Evolutionary conservation across 1,140 invertebrate genomes (phyloP), one percentile per base, ranked within the genome.

Genomic region (Platyscapa corneri): DNA sequence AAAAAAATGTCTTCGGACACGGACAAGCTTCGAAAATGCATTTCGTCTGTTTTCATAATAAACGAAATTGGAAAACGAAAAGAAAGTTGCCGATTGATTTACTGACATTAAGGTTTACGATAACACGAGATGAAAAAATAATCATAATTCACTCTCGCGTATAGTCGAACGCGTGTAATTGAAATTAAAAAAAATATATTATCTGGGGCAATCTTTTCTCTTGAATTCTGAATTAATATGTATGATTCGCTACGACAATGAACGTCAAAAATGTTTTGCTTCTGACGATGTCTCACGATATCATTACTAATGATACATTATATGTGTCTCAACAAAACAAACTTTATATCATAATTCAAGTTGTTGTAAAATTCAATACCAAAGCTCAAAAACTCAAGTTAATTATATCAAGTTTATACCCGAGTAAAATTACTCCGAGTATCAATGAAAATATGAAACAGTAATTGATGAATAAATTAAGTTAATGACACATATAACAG

Each of bases 81-180:
- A 46, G 12, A 37, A 83, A 39, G 16, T 27, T 53, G 30, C 67
- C 81, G 30, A 78, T 60, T 83, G 67, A 86, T 70, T 81, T 88
- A 84, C 49, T 88, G 80, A 60, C 91, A 90, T 90, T 88, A 93
- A 92, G 91, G 91, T 92, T 90, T 91, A 88, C 30, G 39, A 87
- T 42, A 70, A 27, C 20, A 84, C 32, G 30, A 67, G 64, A 12
- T n/a, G 30, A 46, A 84, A n/a, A n/a, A n/a, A 53, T 81, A 82
- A 42, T 49, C 30, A 37, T 49, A 64, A 30, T 53, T 72, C 76
- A 37, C 16, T n/a, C 18, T 64, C 65, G 74, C n/a, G 76, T 39
- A 80, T 85, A 79, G 30, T 65, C 53, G 42, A 81, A 14, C 53
- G 64, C 64, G 37, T 70, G 72, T 32, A 64, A 37, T 67, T 85